Evolutionary conservation across 2,797 vertebrate species (phyloP).

Genomic region (Microhierax caerulescens): DNA sequence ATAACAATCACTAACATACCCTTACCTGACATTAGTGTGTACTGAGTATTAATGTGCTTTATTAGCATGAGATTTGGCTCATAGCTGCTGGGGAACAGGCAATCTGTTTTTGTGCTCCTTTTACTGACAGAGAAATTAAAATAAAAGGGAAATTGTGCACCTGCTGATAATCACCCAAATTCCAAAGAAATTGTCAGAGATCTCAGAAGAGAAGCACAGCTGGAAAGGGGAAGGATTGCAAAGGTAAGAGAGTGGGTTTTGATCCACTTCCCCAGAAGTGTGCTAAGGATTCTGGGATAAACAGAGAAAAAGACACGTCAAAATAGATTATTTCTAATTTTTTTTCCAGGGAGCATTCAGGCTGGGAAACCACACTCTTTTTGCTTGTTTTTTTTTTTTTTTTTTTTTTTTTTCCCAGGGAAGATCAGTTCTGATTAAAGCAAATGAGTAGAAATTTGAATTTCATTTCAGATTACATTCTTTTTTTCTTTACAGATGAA

Average conservation of each 20-base stretch:
- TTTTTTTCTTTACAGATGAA: background rate
- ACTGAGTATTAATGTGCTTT: background rate
- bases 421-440: fast-evolving
- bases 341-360: background rate
- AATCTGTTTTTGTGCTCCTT: background rate
- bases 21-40: background rate
- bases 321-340: background rate
- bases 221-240: background rate
- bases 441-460: background rate
- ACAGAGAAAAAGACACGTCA: background rate
- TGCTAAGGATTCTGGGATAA: background rate
- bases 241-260: background rate
- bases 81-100: background rate
- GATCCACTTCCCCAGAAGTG: fast-evolving
- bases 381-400: background rate
- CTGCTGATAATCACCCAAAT: background rate
- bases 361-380: background rate
- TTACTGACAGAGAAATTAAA: background rate
- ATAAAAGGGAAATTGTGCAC: background rate
- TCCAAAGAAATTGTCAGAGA: background rate
- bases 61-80: background rate
- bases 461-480: background rate
- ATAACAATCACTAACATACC: background rate
- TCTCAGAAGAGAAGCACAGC: background rate
- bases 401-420: too few relatives aligned